Evolutionary conservation across 2,797 vertebrate genomes (phyloP).

Genomic region (Hafferia zeledoni): DNA sequence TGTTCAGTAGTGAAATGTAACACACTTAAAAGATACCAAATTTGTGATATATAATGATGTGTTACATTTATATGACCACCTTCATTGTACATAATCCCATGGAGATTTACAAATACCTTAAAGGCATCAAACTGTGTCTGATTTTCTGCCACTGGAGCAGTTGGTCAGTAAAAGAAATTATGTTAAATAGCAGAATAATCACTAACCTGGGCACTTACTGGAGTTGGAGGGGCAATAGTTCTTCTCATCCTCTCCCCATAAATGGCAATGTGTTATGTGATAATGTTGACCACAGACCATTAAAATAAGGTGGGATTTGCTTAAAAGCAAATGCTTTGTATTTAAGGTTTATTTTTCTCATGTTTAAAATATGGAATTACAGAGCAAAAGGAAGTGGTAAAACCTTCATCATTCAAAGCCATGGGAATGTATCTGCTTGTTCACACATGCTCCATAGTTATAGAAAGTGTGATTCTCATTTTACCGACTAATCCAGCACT

Average conservation of each 20-base stretch:
- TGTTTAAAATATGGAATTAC: constrained; percentile 77
- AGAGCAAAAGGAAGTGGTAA: constrained; percentile 76
- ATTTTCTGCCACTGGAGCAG: background rate
- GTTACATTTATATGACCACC: background rate
- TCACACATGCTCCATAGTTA: constrained; percentile 69
- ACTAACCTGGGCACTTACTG: background rate
- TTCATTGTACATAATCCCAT: background rate
- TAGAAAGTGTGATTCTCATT: constrained; percentile 74
- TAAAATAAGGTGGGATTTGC: constrained; percentile 72
- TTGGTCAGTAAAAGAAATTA: background rate
- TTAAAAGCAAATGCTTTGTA: constrained; percentile 75
- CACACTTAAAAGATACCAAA: background rate
- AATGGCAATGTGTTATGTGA: constrained; percentile 35
- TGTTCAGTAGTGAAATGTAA: background rate
- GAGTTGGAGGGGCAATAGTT: background rate
- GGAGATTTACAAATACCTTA: background rate
- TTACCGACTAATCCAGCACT: constrained; percentile 74
- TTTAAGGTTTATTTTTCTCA: constrained; percentile 68
- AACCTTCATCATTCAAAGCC: constrained; percentile 62
- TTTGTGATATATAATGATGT: background rate
- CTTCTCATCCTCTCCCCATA: background rate
- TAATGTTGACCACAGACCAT: constrained; percentile 45
- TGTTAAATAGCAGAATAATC: background rate
- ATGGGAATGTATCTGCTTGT: constrained; percentile 67
- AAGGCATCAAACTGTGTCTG: background rate